Evolutionary conservation across 2,888 invertebrate species (phyloP).

Genomic region (Agriopis aurantiaria): DNA sequence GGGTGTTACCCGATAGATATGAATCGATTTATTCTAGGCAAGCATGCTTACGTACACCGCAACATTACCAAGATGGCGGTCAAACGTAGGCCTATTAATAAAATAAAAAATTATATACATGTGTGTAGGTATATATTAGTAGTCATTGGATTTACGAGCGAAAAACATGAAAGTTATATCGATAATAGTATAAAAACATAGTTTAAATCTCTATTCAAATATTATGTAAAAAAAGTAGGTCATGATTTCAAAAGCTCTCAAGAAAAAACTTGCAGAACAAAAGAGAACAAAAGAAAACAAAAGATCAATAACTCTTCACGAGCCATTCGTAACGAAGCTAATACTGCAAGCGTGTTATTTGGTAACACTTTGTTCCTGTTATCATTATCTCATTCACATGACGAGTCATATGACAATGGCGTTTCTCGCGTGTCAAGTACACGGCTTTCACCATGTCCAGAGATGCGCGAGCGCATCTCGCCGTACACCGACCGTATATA

Average conservation of each 20-base stretch:
- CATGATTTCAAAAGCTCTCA: slow-evolving; percentile 10
- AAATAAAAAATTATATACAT: too few species aligned
- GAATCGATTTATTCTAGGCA: too few species aligned
- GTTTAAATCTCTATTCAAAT: too few species aligned
- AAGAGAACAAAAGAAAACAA: slow-evolving; percentile 12
- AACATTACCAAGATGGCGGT: too few species aligned
- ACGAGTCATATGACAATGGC: slow-evolving; percentile 28
- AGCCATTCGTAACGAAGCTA: not conserved
- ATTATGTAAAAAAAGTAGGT: not conserved
- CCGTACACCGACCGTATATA: not conserved
- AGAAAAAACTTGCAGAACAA: slow-evolving; percentile 1
- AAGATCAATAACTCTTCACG: slow-evolving; percentile 8
- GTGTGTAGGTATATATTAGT: too few species aligned
- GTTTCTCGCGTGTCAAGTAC: slow-evolving; percentile 31
- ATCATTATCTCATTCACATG: slow-evolving; percentile 21
- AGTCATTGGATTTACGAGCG: too few species aligned
- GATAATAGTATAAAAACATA: not conserved
- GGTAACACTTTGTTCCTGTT: slow-evolving; percentile 15
- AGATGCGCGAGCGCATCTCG: slow-evolving; percentile 18
- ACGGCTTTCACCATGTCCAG: slow-evolving; percentile 32
- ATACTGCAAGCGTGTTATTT: slow-evolving; percentile 5
- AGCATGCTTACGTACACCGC: too few species aligned
- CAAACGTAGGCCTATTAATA: too few species aligned
- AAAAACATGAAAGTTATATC: not conserved
- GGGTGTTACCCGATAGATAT: too few species aligned